Percentiles rank a stretch among this genome's conserved stretches.
Evolutionary conservation across 2,888 invertebrate species (phyloP).

Genomic region (Fabriciana adippe): DNA sequence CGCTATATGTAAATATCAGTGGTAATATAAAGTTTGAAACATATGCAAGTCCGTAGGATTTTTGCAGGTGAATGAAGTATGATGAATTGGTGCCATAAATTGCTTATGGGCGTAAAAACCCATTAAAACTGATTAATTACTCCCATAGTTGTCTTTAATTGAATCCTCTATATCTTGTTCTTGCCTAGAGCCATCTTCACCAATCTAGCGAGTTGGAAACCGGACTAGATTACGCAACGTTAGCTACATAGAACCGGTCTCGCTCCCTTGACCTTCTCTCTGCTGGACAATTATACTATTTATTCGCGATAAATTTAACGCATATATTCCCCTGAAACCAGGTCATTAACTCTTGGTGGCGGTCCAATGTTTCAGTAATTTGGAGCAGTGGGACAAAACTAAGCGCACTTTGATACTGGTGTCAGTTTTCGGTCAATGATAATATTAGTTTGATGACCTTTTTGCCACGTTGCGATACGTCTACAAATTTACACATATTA

Average conservation of each 20-base stretch:
- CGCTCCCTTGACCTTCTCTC: conserved; percentile 69
- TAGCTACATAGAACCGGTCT: conserved; percentile 54
- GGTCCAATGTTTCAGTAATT: conserved; percentile 74
- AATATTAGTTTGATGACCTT: conserved; percentile 14
- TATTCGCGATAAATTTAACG: conserved; percentile 53
- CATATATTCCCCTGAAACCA: conserved; percentile 56
- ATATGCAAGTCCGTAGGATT: too few species aligned
- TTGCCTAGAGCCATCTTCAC: conserved; percentile 30
- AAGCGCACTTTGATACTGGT: conserved; percentile 43
- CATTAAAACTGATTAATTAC: too few species aligned
- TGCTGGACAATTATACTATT: conserved; percentile 53
- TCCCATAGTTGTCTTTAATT: background rate
- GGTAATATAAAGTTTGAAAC: too few species aligned
- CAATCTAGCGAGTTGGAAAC: conserved; percentile 34
- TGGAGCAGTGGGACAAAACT: conserved; percentile 74
- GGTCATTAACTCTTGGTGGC: conserved; percentile 73
- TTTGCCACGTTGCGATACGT: background rate
- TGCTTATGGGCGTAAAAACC: too few species aligned
- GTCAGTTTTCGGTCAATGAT: conserved; percentile 23
- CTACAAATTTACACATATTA: too few species aligned
- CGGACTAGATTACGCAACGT: conserved; percentile 64
- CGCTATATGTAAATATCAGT: too few species aligned
- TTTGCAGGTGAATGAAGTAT: too few species aligned
- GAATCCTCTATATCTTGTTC: background rate
- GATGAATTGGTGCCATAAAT: too few species aligned